Base-by-base conservation (phyloP, 2,888 invertebrate genomes). In the Calameuta idolon region DNA sequence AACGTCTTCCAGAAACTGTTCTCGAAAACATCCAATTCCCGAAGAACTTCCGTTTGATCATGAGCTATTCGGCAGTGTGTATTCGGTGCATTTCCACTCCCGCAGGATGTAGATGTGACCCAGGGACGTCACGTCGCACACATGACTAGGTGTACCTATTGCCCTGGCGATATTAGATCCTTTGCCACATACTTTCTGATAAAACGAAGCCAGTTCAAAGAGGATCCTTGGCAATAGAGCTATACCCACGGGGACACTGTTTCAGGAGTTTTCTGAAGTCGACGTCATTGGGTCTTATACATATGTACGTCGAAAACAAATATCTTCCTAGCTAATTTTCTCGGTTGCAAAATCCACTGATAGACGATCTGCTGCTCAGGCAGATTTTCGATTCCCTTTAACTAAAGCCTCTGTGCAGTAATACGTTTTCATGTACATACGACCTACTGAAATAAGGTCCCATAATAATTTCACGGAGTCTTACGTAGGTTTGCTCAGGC, bases 181-280 rank as follows among this genome's bases (percentile, higher is more conserved):
- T 80, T 81, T 82, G 81, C 83, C 83, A 81, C 81, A 81, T 80
- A 83, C 83, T 86, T 84, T 82, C 82, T 83, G 82, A 86, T 85
- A 86, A 84, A 86, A 86, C 80, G 84, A 85, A 82, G 83, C 83
- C 81, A 81, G 71, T 83, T 87, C 86, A 87, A 87, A 87, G 87
- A 82, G 79, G 84, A 81, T 81, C 79, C 80, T 79, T 77, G 80
- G 80, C 80, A 81, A 81, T 81, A 79, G 75, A 82, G 78, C 81
- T 82, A 83, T 84, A 83, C 78, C 79, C 81, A 73, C 79, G 74
- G 82, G 79, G 82, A 84, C 84, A 81, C 79, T 79, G 77, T 75
- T 76, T 79, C 77, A 69, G 71, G 23, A 55, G 55, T 55, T 23
- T 23, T 23, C 23, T 55, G 23, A 55, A 23, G 23, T 55, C 55